phyloP scores from a whole-genome alignment of 2,113 vertebrate species.

The Mastomys coucha region DNA sequence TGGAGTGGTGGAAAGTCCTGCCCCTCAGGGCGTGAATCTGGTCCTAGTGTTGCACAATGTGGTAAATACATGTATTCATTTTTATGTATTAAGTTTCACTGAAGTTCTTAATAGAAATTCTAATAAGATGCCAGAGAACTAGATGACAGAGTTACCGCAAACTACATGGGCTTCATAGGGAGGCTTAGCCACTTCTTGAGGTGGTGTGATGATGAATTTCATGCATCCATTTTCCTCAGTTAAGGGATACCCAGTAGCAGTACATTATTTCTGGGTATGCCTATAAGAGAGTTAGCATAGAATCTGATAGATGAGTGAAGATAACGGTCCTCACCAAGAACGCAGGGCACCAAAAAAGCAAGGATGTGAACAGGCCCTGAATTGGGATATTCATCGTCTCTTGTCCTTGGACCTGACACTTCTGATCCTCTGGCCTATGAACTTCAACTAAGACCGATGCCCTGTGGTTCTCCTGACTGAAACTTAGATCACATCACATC shows the following conservation, averaged over 20 bases:
- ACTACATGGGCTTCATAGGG: rapidly evolving
- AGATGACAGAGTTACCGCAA: neutral
- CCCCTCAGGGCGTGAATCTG: neutral
- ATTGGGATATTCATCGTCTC: neutral
- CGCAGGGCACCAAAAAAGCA: too few species aligned
- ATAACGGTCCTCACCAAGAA: neutral
- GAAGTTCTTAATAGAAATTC: neutral
- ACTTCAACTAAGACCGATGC: neutral
- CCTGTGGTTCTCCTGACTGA: neutral
- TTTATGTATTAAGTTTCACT: neutral
- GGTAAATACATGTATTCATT: neutral
- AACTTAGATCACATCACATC: neutral
- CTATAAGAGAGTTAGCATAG: neutral
- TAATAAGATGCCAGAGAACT: neutral
- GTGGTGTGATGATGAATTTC: neutral
- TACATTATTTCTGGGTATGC: neutral
- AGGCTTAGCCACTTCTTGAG: neutral
- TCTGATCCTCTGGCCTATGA: neutral
- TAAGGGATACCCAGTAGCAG: neutral
- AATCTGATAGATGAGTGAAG: neutral
- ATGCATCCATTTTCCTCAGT: neutral
- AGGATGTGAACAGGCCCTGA: neutral
- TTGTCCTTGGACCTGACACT: neutral
- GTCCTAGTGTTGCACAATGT: neutral
- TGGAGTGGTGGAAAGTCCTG: neutral